Conservation (phyloP, 2,888 invertebrate genomes). For the Pyrgus malvae region DNA sequence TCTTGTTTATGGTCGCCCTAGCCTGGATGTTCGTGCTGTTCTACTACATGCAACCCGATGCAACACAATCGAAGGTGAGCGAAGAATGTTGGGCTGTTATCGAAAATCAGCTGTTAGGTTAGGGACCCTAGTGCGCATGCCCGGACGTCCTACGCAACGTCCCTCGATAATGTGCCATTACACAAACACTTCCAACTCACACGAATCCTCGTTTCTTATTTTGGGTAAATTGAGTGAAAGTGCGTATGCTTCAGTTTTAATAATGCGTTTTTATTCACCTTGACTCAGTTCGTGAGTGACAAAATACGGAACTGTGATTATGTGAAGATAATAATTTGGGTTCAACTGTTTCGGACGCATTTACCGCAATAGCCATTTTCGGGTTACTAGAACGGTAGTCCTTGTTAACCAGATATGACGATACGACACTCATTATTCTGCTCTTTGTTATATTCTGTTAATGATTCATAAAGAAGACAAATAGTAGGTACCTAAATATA, state of each 20-base stretch:
- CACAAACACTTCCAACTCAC: neutral
- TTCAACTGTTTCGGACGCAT: neutral
- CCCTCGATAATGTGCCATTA: slow-evolving; percentile 46
- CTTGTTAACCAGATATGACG: too few species aligned
- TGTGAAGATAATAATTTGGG: neutral
- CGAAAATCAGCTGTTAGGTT: slow-evolving; percentile 46
- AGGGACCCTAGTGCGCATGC: slow-evolving; percentile 60
- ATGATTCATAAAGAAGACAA: too few species aligned
- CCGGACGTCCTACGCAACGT: slow-evolving; percentile 38
- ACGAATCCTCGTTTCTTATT: neutral
- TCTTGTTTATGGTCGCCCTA: slow-evolving; percentile 65
- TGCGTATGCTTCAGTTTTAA: slow-evolving; percentile 1
- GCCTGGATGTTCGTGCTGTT: slow-evolving; percentile 74
- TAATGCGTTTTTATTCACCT: slow-evolving; percentile 3
- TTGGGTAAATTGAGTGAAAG: neutral
- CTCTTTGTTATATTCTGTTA: too few species aligned
- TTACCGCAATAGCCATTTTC: too few species aligned
- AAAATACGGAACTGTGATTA: neutral
- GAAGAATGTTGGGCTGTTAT: slow-evolving; percentile 30
- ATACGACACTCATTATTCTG: too few species aligned
- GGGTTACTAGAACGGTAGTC: too few species aligned
- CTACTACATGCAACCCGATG: slow-evolving; percentile 74
- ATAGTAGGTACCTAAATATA: too few species aligned
- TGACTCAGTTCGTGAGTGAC: slow-evolving; percentile 7
- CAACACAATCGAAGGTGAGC: slow-evolving; percentile 63